Evolutionary conservation across 2,888 invertebrate species (phyloP), one percentile per base, ranked within the genome.

Genomic region (Xylota segnis): DNA sequence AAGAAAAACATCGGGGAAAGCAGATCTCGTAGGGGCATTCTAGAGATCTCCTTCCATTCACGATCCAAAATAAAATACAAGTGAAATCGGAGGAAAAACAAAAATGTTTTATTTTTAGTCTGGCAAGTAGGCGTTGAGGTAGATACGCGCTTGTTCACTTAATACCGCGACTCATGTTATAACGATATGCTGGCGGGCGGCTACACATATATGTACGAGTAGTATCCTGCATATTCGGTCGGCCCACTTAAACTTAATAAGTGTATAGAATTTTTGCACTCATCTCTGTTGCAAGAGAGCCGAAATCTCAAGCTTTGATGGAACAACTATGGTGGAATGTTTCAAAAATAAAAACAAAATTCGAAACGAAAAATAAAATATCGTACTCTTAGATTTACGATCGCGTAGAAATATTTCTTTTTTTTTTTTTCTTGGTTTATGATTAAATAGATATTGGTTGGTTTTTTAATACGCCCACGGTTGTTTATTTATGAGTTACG

Each of bases 81-180:
- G 71, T 86, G 82, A 86, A 82, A 86, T 82, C 10, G 72, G 86
- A 86, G 77, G 76, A 76, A 82, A 86, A 72, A 82, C 68, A 74
- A 82, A 43, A 68, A 86, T 72, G 59, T 66, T 52, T 76, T 86
- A 86, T 86, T 77, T 82, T 61, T 86, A 86, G 86, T 52, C 47
- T 68, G 23, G 56, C 56, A 59, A 76, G 86, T 86, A 77, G 86
- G 86, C 86, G 86, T 75, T 52, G 66, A 70, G 71, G 66, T 82
- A 76, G 82, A 72, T 72, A 78, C 47, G 61, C 59, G 72, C 61
- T 56, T 63, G 66, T 72, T 71, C 82, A 61, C 58, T 61, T 71
- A 75, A 84, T 84, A 75, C 52, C 68, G 45, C 74, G 50, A 58
- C 65, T 84, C 78, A 83, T 68, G 58, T 79, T 75, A 63, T 79